These are phyloP conservation scores for Oscheius sp. DNA, from an alignment of 2,888 invertebrate genomes.

Conservation along the genomic window DNA sequence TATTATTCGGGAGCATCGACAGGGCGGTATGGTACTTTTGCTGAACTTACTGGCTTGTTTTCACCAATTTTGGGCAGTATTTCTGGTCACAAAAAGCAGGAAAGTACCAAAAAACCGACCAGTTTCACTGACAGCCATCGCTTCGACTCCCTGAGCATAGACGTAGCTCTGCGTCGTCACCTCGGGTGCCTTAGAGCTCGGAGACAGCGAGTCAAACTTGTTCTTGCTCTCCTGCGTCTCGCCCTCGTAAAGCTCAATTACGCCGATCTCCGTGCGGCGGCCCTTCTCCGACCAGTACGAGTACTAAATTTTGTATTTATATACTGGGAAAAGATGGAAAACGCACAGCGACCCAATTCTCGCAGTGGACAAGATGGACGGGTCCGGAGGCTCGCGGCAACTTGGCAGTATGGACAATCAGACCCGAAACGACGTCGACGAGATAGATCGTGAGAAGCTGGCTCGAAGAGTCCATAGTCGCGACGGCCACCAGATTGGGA, in stretches of 20 bases:
- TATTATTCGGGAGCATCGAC: no score
- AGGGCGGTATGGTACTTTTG: no score
- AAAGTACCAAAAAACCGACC: slow-evolving; percentile 73
- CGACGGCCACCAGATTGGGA: slow-evolving; percentile 83
- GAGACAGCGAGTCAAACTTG: slow-evolving; percentile 85
- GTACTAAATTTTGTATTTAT: slow-evolving; percentile 78
- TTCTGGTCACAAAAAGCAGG: no score
- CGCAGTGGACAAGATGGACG: slow-evolving; percentile 89
- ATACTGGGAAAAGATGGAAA: not conserved
- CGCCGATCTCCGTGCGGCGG: slow-evolving; percentile 89
- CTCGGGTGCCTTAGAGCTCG: slow-evolving; percentile 77
- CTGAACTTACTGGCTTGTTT: no score
- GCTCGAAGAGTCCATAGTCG: slow-evolving; percentile 49
- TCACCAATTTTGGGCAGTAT: no score
- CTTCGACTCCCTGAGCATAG: slow-evolving; percentile 83
- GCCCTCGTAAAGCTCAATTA: slow-evolving; percentile 95
- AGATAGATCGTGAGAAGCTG: slow-evolving; percentile 82
- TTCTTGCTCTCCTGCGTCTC: slow-evolving; percentile 72
- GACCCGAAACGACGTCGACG: slow-evolving; percentile 90
- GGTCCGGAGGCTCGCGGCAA: slow-evolving; percentile 88
- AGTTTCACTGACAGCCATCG: slow-evolving; percentile 88
- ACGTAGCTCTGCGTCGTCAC: slow-evolving; percentile 88
- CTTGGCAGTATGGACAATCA: slow-evolving; percentile 83
- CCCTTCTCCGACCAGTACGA: slow-evolving; percentile 92
- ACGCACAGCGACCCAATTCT: slow-evolving; percentile 89